Base-by-base conservation (phyloP, 2,797 vertebrate genomes). In the Trachurus trachurus region DNA sequence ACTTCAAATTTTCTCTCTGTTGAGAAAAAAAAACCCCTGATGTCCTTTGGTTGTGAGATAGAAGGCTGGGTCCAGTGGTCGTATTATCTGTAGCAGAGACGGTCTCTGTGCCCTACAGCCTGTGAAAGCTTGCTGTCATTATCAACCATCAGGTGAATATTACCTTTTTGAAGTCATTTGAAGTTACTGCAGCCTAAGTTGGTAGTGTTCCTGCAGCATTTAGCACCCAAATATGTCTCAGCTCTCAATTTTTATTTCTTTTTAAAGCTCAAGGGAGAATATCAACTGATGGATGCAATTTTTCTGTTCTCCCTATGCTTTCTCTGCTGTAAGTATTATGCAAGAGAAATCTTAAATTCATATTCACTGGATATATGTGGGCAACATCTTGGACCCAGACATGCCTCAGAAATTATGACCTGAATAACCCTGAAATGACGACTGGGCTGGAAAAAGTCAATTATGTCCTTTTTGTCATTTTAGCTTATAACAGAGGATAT, bases 131-230 rank as follows among this genome's bases (percentile, higher is more conserved):
- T 15, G 76, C 22, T 50, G 61, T 54, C 40, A 49, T 80, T 75
- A 72, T 79, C 34, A 60, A 57, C 59, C 66, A 66, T 82, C 42
- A 69, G 45, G 66, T 66, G 21, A 75, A 70, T 57, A 66, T 84
- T 71, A 66, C 71, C 47, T 80, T 63, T 80, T 60, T 80, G n/a
- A 74, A 57, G 66, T 65, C n/a, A 63, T 63, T 62, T 78, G 26
- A 49, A 64, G 22, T 29, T 59, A 17, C 39, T 31, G 52, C 39
- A 72, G 37, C 34, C 9, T 1, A 10, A 50, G 26, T 47, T 56
- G 67, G 49, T 59, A 17, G 21, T 69, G 58, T 78, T 57, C 50
- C 37, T 45, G 52, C 60, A 62, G 66, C 52, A 58, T 70, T 68
- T 67, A 66, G 50, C 58, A 69, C 59, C 61, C 52, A 47, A 66